A percentile compares a stretch with the other conserved stretches of the same genome.
phyloP scores from a whole-genome alignment of 2,888 invertebrate species.

The Hypena proboscidalis region DNA sequence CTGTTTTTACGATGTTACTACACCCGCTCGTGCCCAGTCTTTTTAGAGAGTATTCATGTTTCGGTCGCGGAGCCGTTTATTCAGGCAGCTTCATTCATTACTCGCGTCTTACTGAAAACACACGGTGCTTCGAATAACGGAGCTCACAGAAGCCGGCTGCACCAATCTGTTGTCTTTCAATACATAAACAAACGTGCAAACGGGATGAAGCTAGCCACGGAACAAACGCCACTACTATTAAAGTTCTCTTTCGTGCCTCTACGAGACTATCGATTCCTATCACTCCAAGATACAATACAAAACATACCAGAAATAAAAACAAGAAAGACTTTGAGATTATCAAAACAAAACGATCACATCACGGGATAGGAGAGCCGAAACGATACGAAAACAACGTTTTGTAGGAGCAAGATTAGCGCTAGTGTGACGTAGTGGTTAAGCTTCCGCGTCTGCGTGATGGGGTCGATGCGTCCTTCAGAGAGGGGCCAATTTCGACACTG shows the following conservation, averaged over 20 bases:
- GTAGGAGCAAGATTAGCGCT: conserved; percentile 73
- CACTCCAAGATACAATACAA: conserved; percentile 14
- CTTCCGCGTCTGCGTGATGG: conserved; percentile 80
- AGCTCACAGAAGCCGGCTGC: conserved; percentile 74
- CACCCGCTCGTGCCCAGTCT: conserved; percentile 20
- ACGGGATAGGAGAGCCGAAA: conserved; percentile 30
- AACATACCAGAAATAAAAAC: conserved; percentile 32
- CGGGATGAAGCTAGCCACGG: conserved; percentile 76
- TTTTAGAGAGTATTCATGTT: conserved; percentile 17
- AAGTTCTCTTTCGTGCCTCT: conserved; percentile 15
- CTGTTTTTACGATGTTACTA: conserved; percentile 19
- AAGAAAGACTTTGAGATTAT: conserved; percentile 21
- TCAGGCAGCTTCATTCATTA: conserved; percentile 67
- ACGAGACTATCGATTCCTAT: conserved; percentile 9
- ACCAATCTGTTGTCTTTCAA: conserved; percentile 82
- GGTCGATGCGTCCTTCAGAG: conserved; percentile 56
- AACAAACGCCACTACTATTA: conserved; percentile 37
- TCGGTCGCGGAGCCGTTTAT: conserved; percentile 44
- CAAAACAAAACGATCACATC: conserved; percentile 34
- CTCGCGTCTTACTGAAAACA: conserved; percentile 66
- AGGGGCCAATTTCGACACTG: conserved; percentile 68
- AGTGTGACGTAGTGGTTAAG: conserved; percentile 70
- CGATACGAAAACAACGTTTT: conserved; percentile 56
- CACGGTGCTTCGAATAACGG: conserved; percentile 59
- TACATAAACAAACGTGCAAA: conserved; percentile 81